Evolutionary conservation across 2,113 vertebrate genomes (phyloP).

Genomic region (Hoplias malabaricus): DNA sequence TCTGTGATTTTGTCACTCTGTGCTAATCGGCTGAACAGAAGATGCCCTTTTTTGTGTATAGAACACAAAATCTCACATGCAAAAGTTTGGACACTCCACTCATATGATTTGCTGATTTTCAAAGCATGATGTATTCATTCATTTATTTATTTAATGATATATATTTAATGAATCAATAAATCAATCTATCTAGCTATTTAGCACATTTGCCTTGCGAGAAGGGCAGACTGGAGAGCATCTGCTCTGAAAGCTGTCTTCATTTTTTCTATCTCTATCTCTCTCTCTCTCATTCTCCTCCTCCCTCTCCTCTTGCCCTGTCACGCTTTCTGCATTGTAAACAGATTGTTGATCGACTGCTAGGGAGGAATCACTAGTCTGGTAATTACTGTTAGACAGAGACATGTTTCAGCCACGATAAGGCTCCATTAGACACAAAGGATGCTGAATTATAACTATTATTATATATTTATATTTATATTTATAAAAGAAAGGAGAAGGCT

Average conservation of each 20-base stretch:
- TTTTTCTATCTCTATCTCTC: no score
- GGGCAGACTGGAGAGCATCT: not conserved
- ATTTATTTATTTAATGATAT: not conserved
- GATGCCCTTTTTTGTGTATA: no score
- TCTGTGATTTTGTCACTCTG: no score
- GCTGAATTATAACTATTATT: slow-evolving; percentile 30
- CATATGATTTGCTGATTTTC: no score
- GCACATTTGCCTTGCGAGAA: not conserved
- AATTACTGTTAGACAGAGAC: slow-evolving; percentile 43
- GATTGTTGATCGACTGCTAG: slow-evolving; percentile 32
- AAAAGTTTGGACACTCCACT: no score
- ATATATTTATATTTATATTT: no score
- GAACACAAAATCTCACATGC: no score
- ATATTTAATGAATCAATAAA: no score
- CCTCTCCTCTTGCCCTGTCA: slow-evolving; percentile 29
- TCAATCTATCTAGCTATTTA: not conserved
- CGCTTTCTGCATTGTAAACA: slow-evolving; percentile 36
- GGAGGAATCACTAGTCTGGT: slow-evolving; percentile 10
- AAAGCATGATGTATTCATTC: no score
- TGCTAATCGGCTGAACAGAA: no score
- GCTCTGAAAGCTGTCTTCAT: not conserved
- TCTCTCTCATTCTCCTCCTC: slow-evolving; percentile 2
- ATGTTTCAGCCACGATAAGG: slow-evolving; percentile 26
- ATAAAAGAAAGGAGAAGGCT: slow-evolving; percentile 40
- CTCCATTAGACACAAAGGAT: slow-evolving; percentile 22